Base-by-base conservation (phyloP, 2,797 vertebrate genomes). In the Danio tinwini region DNA sequence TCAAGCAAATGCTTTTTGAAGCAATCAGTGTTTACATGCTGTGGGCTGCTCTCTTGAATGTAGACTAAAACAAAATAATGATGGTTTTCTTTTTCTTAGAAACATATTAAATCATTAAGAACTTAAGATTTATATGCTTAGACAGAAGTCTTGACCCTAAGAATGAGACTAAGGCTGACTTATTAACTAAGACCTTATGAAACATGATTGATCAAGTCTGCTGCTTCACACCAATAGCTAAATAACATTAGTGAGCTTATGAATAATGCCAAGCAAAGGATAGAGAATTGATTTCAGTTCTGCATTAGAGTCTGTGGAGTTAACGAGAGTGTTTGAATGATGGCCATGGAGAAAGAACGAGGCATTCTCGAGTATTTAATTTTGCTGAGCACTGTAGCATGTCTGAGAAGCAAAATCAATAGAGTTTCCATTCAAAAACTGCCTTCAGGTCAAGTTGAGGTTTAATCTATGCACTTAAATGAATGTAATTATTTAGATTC, bases 331-430 rank as follows among this genome's bases (percentile, higher is more conserved):
- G 17, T 72, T 29, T 78, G 75, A 87, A 64, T 74, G 55, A 81
- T 79, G 71, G 74, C 19, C 40, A 42, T 1, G 16, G 62, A 71
- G 56, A 62, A 58, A 68, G 55, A 71, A 78, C 16, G 5, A 76
- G 78, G 71, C 70, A 63, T 52, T 29, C 17, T 42, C 1, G 13
- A 42, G 61, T 80, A 82, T 86, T 87, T 81, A 29, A 85, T 85
- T 87, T 81, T 44, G 62, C 52, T 69, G 64, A 65, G 29, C 55
- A 49, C 55, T 47, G 69, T 77, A 76, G 21, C 61, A 49, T 44
- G 29, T 72, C 62, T 76, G 74, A 73, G 82, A 29, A 61, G 68
- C 50, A 75, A 73, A 53, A 86, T 86, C 83, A 61, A 85, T 84
- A 58, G 40, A 6, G 53, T 62, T 55, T 70, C 29, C 52, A 76